phyloP scores from a whole-genome alignment of 2,888 invertebrate species.

The Watsonalla binaria region DNA sequence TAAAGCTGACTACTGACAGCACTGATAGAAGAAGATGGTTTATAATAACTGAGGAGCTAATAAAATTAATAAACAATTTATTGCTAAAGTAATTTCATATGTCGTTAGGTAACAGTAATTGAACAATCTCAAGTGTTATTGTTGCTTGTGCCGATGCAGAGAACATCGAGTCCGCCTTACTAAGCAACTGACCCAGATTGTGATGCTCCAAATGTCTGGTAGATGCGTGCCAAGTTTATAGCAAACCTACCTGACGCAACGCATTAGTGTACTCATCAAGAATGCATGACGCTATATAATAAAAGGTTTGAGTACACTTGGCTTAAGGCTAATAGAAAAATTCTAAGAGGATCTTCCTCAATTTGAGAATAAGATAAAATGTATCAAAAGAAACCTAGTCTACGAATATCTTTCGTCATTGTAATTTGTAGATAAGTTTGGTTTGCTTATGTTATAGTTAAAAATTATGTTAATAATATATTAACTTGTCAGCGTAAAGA shows the following conservation, averaged over 20 bases:
- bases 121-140: conserved; percentile 29
- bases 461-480: too few species aligned
- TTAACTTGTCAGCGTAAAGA: too few species aligned
- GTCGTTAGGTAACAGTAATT: conserved; percentile 24
- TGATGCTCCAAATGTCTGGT: conserved; percentile 60
- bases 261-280: conserved; percentile 8
- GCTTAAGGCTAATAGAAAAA: too few species aligned
- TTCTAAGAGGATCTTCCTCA: too few species aligned
- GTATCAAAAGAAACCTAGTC: too few species aligned
- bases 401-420: too few species aligned
- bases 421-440: too few species aligned
- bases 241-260: conserved; percentile 24
- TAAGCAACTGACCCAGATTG: conserved; percentile 70
- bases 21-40: background rate
- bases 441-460: too few species aligned
- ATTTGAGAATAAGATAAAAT: too few species aligned
- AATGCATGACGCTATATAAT: background rate
- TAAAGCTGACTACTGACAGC: background rate
- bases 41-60: background rate
- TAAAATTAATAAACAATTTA: background rate
- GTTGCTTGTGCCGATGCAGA: conserved; percentile 26
- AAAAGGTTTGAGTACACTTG: background rate
- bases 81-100: conserved; percentile 3
- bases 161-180: conserved; percentile 48
- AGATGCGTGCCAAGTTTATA: conserved; percentile 58